Percentiles rank a stretch among this genome's conserved stretches.
Conservation (phyloP, 2,888 invertebrate species). For the Tribolium freemani region DNA sequence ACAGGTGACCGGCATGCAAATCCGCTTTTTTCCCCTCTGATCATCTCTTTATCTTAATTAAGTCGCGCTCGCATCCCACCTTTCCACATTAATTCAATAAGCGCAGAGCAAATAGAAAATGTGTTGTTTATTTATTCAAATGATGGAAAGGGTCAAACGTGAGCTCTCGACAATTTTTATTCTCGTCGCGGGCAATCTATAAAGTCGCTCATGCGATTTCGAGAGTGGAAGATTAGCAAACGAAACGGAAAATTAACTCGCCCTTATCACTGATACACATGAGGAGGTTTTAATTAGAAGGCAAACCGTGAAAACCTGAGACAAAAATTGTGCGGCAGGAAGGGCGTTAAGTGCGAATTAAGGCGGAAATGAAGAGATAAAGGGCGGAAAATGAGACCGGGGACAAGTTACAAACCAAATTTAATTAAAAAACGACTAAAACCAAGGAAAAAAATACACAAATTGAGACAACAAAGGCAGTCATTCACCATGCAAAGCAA, state of each 20-base stretch:
- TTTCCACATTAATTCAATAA: constrained; percentile 42
- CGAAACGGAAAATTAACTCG: constrained; percentile 38
- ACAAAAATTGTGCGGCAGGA: background rate
- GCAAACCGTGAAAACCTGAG: background rate
- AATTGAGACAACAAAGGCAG: no score
- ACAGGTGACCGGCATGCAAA: constrained; percentile 20
- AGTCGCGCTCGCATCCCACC: background rate
- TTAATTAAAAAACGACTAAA: no score
- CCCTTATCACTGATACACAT: constrained; percentile 21
- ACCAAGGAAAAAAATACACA: no score
- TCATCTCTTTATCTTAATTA: background rate
- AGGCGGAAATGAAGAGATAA: background rate
- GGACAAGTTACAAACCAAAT: no score
- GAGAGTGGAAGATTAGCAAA: constrained; percentile 26
- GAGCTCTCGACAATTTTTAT: background rate
- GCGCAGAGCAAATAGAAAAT: constrained; percentile 49
- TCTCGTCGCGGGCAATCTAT: background rate
- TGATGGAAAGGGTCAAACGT: background rate
- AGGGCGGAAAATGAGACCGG: no score
- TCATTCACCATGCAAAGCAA: no score
- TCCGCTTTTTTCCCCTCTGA: background rate
- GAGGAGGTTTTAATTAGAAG: constrained; percentile 28
- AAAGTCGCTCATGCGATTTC: constrained; percentile 2
- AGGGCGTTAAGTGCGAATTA: no score
- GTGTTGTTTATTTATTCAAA: constrained; percentile 44